A percentile compares a stretch with the other conserved stretches of the same genome.
Conservation (phyloP, 92 coral and sea anemone species). For the Nematostella vectensis region DNA sequence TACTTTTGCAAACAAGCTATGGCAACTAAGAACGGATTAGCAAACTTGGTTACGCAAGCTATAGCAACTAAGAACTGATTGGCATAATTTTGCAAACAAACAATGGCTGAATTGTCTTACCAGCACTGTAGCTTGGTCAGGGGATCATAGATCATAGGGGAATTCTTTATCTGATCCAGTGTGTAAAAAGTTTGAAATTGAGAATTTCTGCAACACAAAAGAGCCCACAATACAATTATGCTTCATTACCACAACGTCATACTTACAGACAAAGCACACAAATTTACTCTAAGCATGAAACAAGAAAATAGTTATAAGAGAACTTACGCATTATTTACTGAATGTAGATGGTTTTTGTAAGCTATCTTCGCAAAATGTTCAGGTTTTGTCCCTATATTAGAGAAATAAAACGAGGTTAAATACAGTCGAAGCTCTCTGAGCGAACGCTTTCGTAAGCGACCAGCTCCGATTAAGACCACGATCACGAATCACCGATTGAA, state of each 20-base stretch:
- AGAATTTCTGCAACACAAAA: constrained; percentile 46
- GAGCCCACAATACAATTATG: neutral
- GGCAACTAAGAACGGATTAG: too few relatives aligned
- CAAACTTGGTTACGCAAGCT: too few relatives aligned
- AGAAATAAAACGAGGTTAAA: too few relatives aligned
- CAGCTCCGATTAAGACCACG: too few relatives aligned
- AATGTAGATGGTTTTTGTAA: constrained; percentile 91
- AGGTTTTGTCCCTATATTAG: constrained; percentile 62
- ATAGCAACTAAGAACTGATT: too few relatives aligned
- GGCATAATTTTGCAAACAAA: too few relatives aligned
- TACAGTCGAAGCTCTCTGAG: too few relatives aligned
- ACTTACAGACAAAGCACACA: neutral
- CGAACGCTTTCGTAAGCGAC: too few relatives aligned
- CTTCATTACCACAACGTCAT: too few relatives aligned
- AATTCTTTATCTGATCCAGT: constrained; percentile 68
- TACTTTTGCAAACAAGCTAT: too few relatives aligned
- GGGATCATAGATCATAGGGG: constrained; percentile 88
- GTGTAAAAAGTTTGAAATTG: constrained; percentile 81
- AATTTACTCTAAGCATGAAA: neutral
- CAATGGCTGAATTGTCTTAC: constrained; percentile 33
- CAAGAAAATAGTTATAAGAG: too few relatives aligned
- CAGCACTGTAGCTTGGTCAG: constrained; percentile 96
- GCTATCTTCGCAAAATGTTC: constrained; percentile 99
- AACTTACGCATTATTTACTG: constrained; percentile 95
- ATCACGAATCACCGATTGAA: too few relatives aligned